Evolutionary conservation across 92 coral and sea anemone species (phyloP), one percentile per base, ranked within the genome.

Genomic region (Galaxea fascicularis): DNA sequence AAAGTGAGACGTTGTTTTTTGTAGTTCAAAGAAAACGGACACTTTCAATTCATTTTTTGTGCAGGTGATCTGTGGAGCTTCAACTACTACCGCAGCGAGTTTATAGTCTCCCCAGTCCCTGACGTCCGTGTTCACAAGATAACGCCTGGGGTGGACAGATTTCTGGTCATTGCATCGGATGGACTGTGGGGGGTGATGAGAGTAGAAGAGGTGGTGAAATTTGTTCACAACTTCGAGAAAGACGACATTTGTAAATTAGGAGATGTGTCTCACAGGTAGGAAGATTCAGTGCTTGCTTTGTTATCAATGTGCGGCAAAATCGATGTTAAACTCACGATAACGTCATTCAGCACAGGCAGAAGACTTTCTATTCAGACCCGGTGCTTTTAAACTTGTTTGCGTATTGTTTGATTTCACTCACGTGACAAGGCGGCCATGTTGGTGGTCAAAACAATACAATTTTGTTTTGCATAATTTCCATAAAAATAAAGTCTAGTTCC

Each of bases 151-250:
- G 70, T 73, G 77, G 96, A 96, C 69, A 92, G 92, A 86, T 94
- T 90, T 89, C 85, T 94, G 30, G 86, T 95, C 54, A 77, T 95
- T 28, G 98, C 98, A 45, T 85, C 92, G 30, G 98, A 95, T 86
- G 98, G 98, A 71, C 90, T 95, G 65, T 95, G 98, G 98, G 97
- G 97, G 16, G 98, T 94, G 60, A 92, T 96, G 90, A 90, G 89
- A 53, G 91, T 90, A 18, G 95, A 96, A 51, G 98, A 96, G 76
- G 98, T 93, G 46, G 98, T 96, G 39, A 92, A 93, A 31, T 92
- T 95, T 80, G 94, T 96, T 46, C 90, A 91, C 73, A 89, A 94
- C 58, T 88, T 86, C 52, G 93, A 95, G 26, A 92, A 92, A 65
- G 90, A 96, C 58, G 95, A 94, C 69, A 88, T 86, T 27, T 87